phyloP scores from a whole-genome alignment of 1,140 invertebrate species.

The Trachymyrmex cornetzi region DNA sequence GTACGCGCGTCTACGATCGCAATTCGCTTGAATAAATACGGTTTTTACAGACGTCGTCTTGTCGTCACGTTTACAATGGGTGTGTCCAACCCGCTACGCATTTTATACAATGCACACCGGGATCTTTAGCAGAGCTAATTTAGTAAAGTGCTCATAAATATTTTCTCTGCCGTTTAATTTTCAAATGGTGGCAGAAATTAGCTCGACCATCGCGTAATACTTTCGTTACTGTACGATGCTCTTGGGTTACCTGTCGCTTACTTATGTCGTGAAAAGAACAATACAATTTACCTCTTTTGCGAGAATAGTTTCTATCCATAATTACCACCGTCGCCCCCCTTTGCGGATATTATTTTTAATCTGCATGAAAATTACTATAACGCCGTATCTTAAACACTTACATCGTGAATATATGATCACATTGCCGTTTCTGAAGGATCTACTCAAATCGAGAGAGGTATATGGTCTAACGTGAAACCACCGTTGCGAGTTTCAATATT shows the following conservation, averaged over 20 bases:
- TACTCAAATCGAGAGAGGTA: background rate
- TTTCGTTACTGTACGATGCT: constrained; percentile 30
- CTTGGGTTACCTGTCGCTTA: constrained; percentile 37
- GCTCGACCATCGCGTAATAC: constrained; percentile 32
- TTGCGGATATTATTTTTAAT: constrained; percentile 43
- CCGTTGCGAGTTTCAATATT: constrained; percentile 17
- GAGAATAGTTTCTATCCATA: constrained; percentile 6
- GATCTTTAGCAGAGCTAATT: constrained; percentile 40
- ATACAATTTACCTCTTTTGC: background rate
- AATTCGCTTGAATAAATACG: constrained; percentile 9
- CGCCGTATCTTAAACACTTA: constrained; percentile 4
- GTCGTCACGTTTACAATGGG: background rate
- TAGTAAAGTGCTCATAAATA: constrained; percentile 61
- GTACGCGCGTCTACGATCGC: background rate
- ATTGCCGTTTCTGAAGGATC: constrained; percentile 22
- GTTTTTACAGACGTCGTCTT: constrained; percentile 6
- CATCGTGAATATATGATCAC: constrained; percentile 31
- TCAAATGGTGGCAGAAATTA: constrained; percentile 61
- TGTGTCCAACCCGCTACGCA: constrained; percentile 14
- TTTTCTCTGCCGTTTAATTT: constrained; percentile 51
- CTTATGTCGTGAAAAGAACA: constrained; percentile 29
- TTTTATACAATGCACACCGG: background rate
- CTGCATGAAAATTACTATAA: constrained; percentile 26
- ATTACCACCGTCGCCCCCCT: background rate
- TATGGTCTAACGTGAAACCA: constrained; percentile 10